A percentile compares a stretch with the other conserved stretches of the same genome.
Evolutionary conservation across 2,113 vertebrate genomes (phyloP).

Genomic region (Colistium nudipinnis): DNA sequence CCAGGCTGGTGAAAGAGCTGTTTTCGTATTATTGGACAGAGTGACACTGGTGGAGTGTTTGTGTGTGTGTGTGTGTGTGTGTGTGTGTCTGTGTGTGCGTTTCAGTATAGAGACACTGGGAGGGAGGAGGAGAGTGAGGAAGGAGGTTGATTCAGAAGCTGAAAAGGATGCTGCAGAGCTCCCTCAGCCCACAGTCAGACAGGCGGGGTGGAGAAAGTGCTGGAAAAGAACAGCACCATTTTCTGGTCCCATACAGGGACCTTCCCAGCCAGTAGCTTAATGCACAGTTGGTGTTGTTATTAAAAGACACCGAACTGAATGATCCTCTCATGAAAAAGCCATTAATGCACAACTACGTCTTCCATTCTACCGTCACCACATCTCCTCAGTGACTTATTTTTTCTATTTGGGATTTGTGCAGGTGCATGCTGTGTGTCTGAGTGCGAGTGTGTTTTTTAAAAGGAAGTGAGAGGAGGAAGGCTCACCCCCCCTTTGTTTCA

Average conservation of each 20-base stretch:
- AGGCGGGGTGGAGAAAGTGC: conserved; percentile 67
- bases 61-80: background rate
- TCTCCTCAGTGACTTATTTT: conserved; percentile 5
- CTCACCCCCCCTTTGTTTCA: too few relatives aligned
- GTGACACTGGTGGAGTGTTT: conserved; percentile 16
- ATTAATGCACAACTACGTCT: conserved; percentile 1
- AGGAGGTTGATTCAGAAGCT: conserved; percentile 61
- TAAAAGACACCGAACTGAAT: conserved; percentile 4
- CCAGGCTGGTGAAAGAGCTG: conserved; percentile 30
- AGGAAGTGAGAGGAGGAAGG: conserved; percentile 2
- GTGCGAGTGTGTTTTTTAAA: background rate
- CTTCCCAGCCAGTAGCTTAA: conserved; percentile 23
- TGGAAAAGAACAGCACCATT: conserved; percentile 60
- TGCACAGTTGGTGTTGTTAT: background rate
- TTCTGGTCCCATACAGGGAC: conserved; percentile 46
- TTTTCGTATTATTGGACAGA: conserved; percentile 52
- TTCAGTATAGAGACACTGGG: conserved; percentile 11
- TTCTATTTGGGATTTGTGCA: conserved; percentile 3
- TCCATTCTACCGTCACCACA: background rate
- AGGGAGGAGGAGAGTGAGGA: conserved; percentile 13
- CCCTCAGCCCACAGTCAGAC: conserved; percentile 37
- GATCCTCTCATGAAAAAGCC: conserved; percentile 27
- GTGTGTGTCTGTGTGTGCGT: background rate
- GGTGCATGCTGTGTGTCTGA: conserved; percentile 6
- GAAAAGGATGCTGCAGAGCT: conserved; percentile 69